Evolutionary conservation across 1,140 invertebrate genomes (phyloP), one percentile per base, ranked within the genome.

Genomic region (Dreissena rostriformis): DNA sequence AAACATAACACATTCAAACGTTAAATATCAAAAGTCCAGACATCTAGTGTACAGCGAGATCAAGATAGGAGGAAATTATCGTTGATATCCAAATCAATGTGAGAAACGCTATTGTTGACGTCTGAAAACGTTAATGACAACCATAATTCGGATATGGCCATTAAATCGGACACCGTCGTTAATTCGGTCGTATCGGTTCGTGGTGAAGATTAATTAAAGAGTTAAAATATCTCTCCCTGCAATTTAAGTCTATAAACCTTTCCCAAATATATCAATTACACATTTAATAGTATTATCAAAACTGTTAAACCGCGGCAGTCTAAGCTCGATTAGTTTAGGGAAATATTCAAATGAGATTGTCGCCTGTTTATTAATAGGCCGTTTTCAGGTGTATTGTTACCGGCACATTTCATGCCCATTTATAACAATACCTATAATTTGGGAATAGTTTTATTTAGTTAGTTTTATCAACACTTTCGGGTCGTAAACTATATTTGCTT

Each of bases 391-490:
- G 63, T 77, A 65, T 67, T 26, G 75, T 77, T 77, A 77, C 55
- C 0, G 11, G 14, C 49, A 61, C 39, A 28, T 76, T 77, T 77
- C 53, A 67, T 39, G 75, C 19, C 75, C 66, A 67, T 77, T 77
- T 29, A 39, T 52, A 77, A 66, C 24, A 26, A 61, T 66, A 49
- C 55, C 75, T 67, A 67, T 77, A 66, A 77, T 77, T 66, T 77
- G 75, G 29, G 53, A 39, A 55, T 57, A 51, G 51, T 77, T 77
- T 77, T 67, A 77, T 77, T 39, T 77, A 66, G 75, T 77, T 66
- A 65, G 49, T 77, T 77, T 77, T 77, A 77, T 77, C 75, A 77
- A 77, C 75, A 77, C 75, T 29, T 77, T 67, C 55, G 22, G 63
- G 75, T 67, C 26, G 52, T 77, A 77, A 77, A 77, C 67, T 77